Evolutionary conservation across 2,888 invertebrate genomes (phyloP).

Genomic region (Melanostoma scalare): DNA sequence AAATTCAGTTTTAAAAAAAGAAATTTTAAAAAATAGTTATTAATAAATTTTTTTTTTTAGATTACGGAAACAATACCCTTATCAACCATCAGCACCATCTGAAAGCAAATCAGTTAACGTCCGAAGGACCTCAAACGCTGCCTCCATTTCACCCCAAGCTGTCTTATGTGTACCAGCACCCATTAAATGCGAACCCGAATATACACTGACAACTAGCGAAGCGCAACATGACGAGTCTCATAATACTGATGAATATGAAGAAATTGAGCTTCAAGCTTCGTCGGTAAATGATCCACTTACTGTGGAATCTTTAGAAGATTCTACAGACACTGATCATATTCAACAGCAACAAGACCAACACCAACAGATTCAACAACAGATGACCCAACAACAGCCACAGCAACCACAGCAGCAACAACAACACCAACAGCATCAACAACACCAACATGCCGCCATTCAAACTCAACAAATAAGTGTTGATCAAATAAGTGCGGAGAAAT

Average conservation of each 20-base stretch:
- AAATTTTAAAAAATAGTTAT: neutral
- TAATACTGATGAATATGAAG: conserved; percentile 78
- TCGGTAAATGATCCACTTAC: conserved; percentile 75
- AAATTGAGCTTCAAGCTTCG: conserved; percentile 78
- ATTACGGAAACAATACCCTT: conserved; percentile 81
- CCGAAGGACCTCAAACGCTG: conserved; percentile 46
- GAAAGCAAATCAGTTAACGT: conserved; percentile 50
- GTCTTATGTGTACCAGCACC: conserved; percentile 74
- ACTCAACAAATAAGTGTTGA: conserved; percentile 78
- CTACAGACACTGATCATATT: conserved; percentile 74
- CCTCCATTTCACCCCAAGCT: conserved; percentile 62
- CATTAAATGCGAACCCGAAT: conserved; percentile 79
- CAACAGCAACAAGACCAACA: conserved; percentile 67
- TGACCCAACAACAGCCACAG: conserved; percentile 68
- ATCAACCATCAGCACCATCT: conserved; percentile 63
- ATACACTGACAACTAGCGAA: conserved; percentile 76
- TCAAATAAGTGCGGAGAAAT: conserved; percentile 79
- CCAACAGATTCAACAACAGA: conserved; percentile 73
- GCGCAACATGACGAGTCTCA: conserved; percentile 76
- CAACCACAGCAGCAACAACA: conserved; percentile 73
- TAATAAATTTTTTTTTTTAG: conserved; percentile 71
- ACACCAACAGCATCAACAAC: conserved; percentile 73
- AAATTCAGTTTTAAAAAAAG: no score
- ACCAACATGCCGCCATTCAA: conserved; percentile 76
- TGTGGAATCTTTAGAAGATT: conserved; percentile 76